phyloP scores from a whole-genome alignment of 2,888 invertebrate genomes.

The Pseudococcus longispinus region DNA sequence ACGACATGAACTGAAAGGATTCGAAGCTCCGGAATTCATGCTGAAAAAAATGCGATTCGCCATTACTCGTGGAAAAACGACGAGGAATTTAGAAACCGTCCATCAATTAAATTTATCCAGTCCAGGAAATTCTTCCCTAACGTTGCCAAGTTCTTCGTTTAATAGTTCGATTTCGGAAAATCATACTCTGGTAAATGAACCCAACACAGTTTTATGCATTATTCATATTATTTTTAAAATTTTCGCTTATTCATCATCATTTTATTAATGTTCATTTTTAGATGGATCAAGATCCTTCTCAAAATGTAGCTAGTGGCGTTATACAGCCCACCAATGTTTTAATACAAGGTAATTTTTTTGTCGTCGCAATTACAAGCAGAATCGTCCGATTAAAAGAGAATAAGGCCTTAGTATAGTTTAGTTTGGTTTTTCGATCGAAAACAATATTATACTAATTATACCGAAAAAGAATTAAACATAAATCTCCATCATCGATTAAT shows the following conservation, averaged over 20 bases:
- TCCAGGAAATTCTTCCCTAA: background rate
- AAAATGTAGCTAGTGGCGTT: constrained; percentile 37
- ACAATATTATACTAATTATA: background rate
- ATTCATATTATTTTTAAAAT: background rate
- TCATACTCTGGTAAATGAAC: background rate
- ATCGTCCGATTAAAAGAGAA: background rate
- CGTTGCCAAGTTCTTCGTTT: background rate
- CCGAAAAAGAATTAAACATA: background rate
- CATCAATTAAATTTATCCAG: background rate
- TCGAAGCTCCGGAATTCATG: constrained; percentile 78
- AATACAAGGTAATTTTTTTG: constrained; percentile 50
- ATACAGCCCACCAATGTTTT: constrained; percentile 51
- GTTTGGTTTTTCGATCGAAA: background rate
- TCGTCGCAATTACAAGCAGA: background rate
- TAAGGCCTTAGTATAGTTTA: constrained; percentile 3
- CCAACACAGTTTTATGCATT: background rate
- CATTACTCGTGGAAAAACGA: constrained; percentile 64
- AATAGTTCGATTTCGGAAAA: background rate
- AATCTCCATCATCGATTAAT: constrained; percentile 1
- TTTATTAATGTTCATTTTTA: constrained; percentile 1
- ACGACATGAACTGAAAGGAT: constrained; percentile 73
- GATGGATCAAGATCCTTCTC: constrained; percentile 34
- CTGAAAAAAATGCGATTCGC: constrained; percentile 75
- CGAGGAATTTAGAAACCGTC: constrained; percentile 57
- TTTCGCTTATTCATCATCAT: background rate